Evolutionary conservation across 2,797 vertebrate species (phyloP).

Genomic region (Amblyopsis hoosieri): DNA sequence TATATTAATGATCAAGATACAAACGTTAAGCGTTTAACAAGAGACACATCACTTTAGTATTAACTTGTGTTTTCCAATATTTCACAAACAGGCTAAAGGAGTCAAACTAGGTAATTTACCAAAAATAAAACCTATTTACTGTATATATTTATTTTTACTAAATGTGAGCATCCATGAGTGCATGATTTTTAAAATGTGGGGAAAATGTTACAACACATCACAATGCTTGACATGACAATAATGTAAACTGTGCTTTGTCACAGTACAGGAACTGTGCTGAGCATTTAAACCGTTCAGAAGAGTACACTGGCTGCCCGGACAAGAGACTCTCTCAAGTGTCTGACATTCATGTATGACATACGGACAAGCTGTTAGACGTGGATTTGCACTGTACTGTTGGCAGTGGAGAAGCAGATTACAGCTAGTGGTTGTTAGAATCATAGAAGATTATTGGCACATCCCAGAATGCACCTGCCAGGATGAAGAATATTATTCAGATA

Average conservation of each 20-base stretch:
- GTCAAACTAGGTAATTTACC: neutral
- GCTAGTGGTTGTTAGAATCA: neutral
- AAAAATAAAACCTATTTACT: too few relatives aligned
- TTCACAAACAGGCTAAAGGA: constrained; percentile 19
- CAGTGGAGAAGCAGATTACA: neutral
- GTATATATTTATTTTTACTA: too few relatives aligned
- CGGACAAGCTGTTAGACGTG: too few relatives aligned
- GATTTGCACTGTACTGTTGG: neutral
- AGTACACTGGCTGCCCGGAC: constrained; percentile 1
- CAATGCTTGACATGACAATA: neutral
- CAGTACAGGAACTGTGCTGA: neutral
- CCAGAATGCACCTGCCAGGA: too few relatives aligned
- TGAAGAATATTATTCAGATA: too few relatives aligned
- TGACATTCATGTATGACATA: too few relatives aligned
- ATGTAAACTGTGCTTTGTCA: constrained; percentile 23
- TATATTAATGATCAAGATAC: constrained; percentile 41
- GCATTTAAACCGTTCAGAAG: constrained; percentile 1
- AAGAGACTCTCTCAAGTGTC: neutral
- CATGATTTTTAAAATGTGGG: too few relatives aligned
- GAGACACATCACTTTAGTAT: constrained; percentile 9
- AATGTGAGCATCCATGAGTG: too few relatives aligned
- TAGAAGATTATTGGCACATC: too few relatives aligned
- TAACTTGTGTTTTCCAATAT: neutral
- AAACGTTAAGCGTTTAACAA: constrained; percentile 28
- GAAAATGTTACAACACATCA: too few relatives aligned